Base-by-base conservation (phyloP, 2,113 vertebrate genomes). In the Paedocypris sp. region DNA sequence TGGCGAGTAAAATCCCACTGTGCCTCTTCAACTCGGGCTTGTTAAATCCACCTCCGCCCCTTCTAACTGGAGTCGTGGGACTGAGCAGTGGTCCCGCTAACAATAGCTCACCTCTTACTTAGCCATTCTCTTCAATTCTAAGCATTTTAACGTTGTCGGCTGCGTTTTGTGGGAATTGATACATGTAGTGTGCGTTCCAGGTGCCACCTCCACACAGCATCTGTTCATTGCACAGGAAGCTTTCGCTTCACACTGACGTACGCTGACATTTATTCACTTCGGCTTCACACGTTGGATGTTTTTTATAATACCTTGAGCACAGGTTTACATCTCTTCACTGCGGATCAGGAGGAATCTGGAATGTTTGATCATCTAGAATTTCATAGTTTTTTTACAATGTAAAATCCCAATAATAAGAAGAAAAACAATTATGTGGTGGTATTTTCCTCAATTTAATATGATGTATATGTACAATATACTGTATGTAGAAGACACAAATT, bases 41-140 rank as follows among this genome's bases (percentile, higher is more conserved):
- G 33, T 65, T 64, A 72, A 71, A 51, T 60, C 42, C 61, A 68
- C 42, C 47, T 48, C 62, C 64, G 42, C 39, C 46, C 35, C 5
- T 64, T 20, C 32, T 50, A 49, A 72, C 57, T 16, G 47, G 51
- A 39, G 62, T 38, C 16, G 41, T 62, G 70, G 62, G 58, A 62
- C 38, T 48, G 33, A 62, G 36, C 56, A 33, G 49, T 41, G 53
- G 65, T 38, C 58, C 28, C 2, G 13, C 49, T 72, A 57, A 68
- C 70, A 68, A 70, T 49, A 43, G 20, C 43, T 65, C 13, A 57
- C 35, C 25, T 12, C 62, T 65, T 38, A 68, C 58, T 63, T 46
- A 59, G 53, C 13, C 20, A 57, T 22, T 42, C 53, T 36, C 56
- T 70, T 46, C 49, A 65, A 66, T 50, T 61, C 57, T 61, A 66